Percentiles rank a stretch among this genome's conserved stretches.
Evolutionary conservation across 2,797 vertebrate genomes (phyloP).

Genomic region (Sarcophilus harrisii): DNA sequence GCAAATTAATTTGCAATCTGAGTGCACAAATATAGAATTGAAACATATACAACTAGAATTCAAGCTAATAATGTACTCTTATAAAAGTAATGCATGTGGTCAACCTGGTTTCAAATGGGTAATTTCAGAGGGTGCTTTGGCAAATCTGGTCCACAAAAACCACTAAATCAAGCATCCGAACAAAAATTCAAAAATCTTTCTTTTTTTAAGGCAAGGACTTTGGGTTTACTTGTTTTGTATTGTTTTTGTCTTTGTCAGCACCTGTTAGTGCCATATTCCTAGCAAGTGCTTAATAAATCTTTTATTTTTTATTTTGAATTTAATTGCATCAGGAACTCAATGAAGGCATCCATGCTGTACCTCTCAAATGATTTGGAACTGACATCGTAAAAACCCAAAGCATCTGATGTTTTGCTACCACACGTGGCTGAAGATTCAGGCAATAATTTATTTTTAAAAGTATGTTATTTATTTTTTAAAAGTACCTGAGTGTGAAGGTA

Average conservation of each 20-base stretch:
- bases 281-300: not conserved
- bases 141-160: not conserved
- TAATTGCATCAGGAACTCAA: slow-evolving; percentile 3
- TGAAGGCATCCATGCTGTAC: not conserved
- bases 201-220: not conserved
- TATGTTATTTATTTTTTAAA: not conserved
- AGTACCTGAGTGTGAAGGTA: not conserved
- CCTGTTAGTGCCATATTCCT: not conserved
- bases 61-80: not conserved
- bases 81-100: not conserved
- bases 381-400: not conserved
- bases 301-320: not conserved
- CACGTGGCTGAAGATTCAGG: not conserved
- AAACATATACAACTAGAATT: not conserved
- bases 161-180: not conserved
- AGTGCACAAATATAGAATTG: not conserved
- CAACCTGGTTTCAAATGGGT: not conserved
- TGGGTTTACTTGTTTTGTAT: not conserved
- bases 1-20: not conserved
- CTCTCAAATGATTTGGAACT: not conserved
- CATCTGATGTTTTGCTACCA: not conserved
- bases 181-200: not conserved
- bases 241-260: not conserved
- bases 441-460: not conserved
- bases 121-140: not conserved